phyloP scores from a whole-genome alignment of 2,113 vertebrate species.

The Salvelinus fontinalis region DNA sequence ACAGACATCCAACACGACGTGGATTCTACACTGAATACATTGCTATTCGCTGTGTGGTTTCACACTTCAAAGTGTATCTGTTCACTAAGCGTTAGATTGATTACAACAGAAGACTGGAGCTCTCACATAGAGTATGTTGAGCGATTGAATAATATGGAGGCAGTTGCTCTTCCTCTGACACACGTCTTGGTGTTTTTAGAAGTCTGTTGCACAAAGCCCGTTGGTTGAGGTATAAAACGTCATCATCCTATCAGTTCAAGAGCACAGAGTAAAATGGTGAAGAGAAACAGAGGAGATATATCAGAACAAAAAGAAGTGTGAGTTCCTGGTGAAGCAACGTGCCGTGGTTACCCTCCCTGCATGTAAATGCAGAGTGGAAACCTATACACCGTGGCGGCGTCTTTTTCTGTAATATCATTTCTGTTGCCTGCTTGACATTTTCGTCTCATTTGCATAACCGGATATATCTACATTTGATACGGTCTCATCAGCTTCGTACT shows the following conservation, averaged over 20 bases:
- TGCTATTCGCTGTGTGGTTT: too few species aligned
- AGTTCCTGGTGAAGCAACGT: neutral
- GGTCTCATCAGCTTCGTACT: conserved; percentile 7
- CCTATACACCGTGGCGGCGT: conserved; percentile 16
- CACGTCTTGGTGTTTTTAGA: neutral
- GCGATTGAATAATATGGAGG: too few species aligned
- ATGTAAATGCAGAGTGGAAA: conserved; percentile 31
- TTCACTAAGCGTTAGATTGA: too few species aligned
- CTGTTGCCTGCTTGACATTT: conserved; percentile 38
- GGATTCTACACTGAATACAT: too few species aligned
- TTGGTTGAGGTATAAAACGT: too few species aligned
- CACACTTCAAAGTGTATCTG: too few species aligned
- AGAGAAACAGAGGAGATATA: neutral
- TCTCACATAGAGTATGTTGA: too few species aligned
- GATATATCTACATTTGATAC: neutral
- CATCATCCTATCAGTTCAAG: too few species aligned
- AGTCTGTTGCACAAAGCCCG: too few species aligned
- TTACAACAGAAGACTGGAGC: too few species aligned
- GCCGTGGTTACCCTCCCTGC: neutral
- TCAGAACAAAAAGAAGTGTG: neutral
- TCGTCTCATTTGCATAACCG: conserved; percentile 11
- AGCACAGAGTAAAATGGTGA: neutral
- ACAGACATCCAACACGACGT: too few species aligned
- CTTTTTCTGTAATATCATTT: conserved; percentile 14
- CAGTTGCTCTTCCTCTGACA: neutral